Base-by-base conservation (phyloP, 2,888 invertebrate genomes). In the Oscheius sp. region DNA sequence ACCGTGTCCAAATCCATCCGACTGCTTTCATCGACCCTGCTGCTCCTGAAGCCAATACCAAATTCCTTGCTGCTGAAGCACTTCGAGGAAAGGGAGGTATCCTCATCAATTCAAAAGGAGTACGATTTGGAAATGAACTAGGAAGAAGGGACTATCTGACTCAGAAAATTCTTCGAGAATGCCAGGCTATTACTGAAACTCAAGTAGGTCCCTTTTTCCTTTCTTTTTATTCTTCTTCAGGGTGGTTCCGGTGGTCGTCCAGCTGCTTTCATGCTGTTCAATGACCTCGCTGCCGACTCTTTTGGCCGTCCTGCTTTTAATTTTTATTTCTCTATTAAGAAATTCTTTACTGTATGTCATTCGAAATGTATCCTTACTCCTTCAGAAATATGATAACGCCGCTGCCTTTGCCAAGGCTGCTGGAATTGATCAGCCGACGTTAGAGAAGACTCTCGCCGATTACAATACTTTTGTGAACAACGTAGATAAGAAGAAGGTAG, bases 31-130 rank as follows among this genome's bases (percentile, higher is more conserved):
- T 86, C 20, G 86, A 86, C 57, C 85, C 86, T 4, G 82, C 82
- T 26, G 73, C 77, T 2, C 86, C 86, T 9, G 54, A 45, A 1
- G 84, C 75, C 2, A 54, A 44, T 17, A 86, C 86, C 2, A 86
- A 86, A 64, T 86, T 86, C 70, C 70, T 86, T 41, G 86, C 86
- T 0, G 86, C 86, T 12, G 86, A 86, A 56, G 86, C 86, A 22
- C 72, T 86, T 20, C 70, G 86, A 12, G 86, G 86, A 61, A 84
- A 83, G 62, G 86, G 85, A 30, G 83, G 83, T 5, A 56, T 85
- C 24, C 66, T 82, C 73, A 67, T 85, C 22, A 84, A 81, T 57
- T 70, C 79, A 5, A 67, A 82, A 6, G 86, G 86, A 12, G 36
- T 70, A 26, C 75, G 86, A 3, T 86, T 86, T 68, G 85, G 78